A percentile compares a stretch with the other conserved stretches of the same genome.
Conservation (phyloP, 2,797 vertebrate genomes). For the Eulemur albifrons region DNA sequence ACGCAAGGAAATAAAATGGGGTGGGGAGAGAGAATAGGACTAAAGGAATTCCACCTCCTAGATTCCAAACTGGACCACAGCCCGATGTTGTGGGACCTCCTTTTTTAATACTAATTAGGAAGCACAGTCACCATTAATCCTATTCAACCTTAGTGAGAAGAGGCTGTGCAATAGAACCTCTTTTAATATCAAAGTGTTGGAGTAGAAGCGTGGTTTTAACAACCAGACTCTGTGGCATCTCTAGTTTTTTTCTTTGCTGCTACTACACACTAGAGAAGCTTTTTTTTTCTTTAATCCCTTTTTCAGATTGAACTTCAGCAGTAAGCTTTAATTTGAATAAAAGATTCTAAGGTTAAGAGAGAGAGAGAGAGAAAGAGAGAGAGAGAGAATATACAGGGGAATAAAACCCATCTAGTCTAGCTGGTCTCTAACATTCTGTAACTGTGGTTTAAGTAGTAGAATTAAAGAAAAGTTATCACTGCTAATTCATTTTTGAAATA, state of each 20-base stretch:
- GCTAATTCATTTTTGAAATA: background rate
- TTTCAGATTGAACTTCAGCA: background rate
- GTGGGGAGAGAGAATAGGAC: background rate
- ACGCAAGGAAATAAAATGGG: background rate
- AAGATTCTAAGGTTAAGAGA: background rate
- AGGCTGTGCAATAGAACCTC: background rate
- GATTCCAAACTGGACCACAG: background rate
- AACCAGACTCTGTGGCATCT: background rate
- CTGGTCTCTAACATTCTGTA: background rate
- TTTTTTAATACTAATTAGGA: background rate
- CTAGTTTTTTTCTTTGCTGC: background rate
- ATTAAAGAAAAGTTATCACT: background rate
- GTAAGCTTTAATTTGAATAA: background rate
- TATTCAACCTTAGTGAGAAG: background rate
- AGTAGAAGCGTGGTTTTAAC: background rate
- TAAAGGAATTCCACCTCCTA: background rate
- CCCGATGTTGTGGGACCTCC: rapidly evolving
- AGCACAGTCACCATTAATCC: background rate
- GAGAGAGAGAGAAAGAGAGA: too few relatives aligned
- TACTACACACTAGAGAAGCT: background rate
- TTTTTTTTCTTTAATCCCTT: background rate
- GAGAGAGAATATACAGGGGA: background rate
- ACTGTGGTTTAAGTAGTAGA: background rate
- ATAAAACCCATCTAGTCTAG: background rate
- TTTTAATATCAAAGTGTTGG: background rate